Conservation (phyloP, 2,113 vertebrate genomes). For the Ciconia boyciana region DNA sequence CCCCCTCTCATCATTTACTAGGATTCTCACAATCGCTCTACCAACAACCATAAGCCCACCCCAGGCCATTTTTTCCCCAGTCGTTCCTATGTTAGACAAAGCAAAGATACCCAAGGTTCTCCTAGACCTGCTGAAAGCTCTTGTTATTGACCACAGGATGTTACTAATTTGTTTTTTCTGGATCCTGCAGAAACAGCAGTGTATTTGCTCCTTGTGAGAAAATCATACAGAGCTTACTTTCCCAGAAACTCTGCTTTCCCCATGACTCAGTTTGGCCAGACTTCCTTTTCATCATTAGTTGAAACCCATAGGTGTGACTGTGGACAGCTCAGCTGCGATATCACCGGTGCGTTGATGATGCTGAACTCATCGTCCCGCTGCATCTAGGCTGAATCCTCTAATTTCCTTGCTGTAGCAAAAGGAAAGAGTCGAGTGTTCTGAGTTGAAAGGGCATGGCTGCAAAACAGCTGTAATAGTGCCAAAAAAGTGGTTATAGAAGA, state of each 20-base stretch:
- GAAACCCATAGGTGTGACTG: not conserved
- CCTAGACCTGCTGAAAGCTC: not conserved
- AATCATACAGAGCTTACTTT: not conserved
- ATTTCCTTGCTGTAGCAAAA: not conserved
- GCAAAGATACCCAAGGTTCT: not conserved
- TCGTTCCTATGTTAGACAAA: not conserved
- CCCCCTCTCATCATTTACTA: not conserved
- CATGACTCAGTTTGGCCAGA: not conserved
- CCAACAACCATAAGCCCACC: not conserved
- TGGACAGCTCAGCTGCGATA: not conserved
- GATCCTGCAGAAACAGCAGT: not conserved
- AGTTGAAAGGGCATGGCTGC: not conserved
- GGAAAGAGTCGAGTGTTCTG: not conserved
- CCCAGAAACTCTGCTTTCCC: not conserved
- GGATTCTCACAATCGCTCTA: not conserved
- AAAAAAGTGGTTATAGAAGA: not conserved
- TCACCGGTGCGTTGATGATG: fast-evolving
- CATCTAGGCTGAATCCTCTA: not conserved
- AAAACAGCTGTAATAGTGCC: not conserved
- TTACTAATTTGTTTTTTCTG: not conserved
- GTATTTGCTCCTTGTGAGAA: not conserved
- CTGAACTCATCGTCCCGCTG: not conserved
- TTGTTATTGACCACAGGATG: not conserved
- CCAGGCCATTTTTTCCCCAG: not conserved
- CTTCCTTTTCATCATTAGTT: not conserved